Percentiles rank a stretch among this genome's conserved stretches.
Conservation (phyloP, 2,888 invertebrate genomes). For the Calephelis perditalis region DNA sequence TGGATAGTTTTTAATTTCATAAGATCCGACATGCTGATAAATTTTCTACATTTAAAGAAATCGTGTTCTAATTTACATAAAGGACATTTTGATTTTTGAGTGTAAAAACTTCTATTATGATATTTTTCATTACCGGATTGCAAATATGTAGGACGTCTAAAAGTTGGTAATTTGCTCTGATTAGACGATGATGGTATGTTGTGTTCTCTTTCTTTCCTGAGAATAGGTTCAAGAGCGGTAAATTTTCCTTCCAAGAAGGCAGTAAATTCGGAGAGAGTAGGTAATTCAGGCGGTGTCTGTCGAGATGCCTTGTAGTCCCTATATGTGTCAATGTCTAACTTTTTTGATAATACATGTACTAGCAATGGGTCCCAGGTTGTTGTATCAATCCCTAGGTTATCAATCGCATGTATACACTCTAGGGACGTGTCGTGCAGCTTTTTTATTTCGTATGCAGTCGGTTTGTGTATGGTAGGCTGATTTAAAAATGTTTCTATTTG, state of each 20-base stretch:
- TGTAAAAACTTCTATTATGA: neutral
- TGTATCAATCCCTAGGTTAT: slow-evolving; percentile 24
- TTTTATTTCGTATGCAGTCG: slow-evolving; percentile 20
- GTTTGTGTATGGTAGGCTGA: slow-evolving; percentile 20
- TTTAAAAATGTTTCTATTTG: slow-evolving; percentile 20
- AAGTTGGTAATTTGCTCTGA: neutral
- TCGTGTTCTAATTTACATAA: slow-evolving; percentile 20
- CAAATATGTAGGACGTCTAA: neutral
- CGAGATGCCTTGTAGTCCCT: slow-evolving; percentile 25
- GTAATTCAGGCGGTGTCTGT: slow-evolving; percentile 24
- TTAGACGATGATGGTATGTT: neutral
- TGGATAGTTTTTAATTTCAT: slow-evolving; percentile 17
- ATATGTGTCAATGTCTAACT: slow-evolving; percentile 27
- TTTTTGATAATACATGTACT: slow-evolving; percentile 25
- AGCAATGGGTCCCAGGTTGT: slow-evolving; percentile 29
- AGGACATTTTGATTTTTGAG: slow-evolving; percentile 17
- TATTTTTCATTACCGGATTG: neutral
- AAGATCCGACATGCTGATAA: slow-evolving; percentile 17
- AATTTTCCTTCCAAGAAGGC: slow-evolving; percentile 28
- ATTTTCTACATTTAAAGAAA: slow-evolving; percentile 21
- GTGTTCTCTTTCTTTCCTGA: neutral
- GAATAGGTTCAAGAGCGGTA: slow-evolving; percentile 21
- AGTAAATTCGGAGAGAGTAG: slow-evolving; percentile 24
- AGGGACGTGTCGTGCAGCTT: slow-evolving; percentile 18
- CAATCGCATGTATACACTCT: slow-evolving; percentile 23